Evolutionary conservation across 1,140 invertebrate genomes (phyloP), one percentile per base, ranked within the genome.

Genomic region (Leguminivora glycinivorella): DNA sequence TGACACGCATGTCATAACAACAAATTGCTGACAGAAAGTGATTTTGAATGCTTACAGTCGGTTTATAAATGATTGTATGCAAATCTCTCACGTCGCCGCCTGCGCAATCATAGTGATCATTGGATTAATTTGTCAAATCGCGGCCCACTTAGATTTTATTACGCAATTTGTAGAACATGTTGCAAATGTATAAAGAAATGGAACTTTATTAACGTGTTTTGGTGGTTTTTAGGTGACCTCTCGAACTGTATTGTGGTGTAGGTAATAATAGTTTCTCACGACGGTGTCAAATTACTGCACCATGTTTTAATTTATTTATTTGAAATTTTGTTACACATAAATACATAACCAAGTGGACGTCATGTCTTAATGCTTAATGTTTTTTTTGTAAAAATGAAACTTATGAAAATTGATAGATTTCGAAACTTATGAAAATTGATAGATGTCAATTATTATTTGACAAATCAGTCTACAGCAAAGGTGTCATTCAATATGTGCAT

Each of bases 61-160:
- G 26, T 19, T 17, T 6, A 63, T 63, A 63, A 63, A 31, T 63
- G 58, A 63, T 63, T 63, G 58, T 63, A 63, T 63, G 58, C 26
- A 63, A 63, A 63, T 63, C 25, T 12, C 26, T 34, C 58, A 31
- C 22, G 58, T 31, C 14, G n/a, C 10, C 14, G 17, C 58, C 58
- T 17, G 34, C 58, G 25, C 58, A 31, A 63, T 29, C 26, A 63
- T 31, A 26, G 1, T 63, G 26, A 29, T 63, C 58, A 29, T 29
- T 63, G 25, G 58, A 63, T 34, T 63, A 63, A 63, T 63, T 63
- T 31, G 19, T 29, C 26, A 52, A 52, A 52, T 52, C 47, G 10
- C 19, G n/a, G 19, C 47, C 47, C 17, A 22, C 47, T 3, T 10
- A 52, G 2, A 0, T 43, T 43, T 10, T n/a, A 52, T 52, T 52